Evolutionary conservation across 2,888 invertebrate genomes (phyloP).

Genomic region (Branchipolynoe longqiensis): DNA sequence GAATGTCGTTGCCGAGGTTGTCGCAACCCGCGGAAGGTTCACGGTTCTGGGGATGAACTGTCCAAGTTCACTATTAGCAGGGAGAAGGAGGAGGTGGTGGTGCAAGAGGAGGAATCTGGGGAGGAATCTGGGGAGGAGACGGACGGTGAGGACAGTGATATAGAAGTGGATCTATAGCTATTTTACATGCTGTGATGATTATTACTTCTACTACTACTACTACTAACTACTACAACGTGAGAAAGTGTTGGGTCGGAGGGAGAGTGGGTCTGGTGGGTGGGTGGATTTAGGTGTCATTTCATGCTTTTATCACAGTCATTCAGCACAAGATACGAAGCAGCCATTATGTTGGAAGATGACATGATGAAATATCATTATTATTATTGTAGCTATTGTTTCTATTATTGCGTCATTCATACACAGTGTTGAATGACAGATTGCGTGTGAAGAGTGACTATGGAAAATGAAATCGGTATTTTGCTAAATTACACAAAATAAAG

Average conservation of each 20-base stretch:
- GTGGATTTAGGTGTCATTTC: slow-evolving; percentile 20
- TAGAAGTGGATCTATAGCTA: slow-evolving; percentile 57
- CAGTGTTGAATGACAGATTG: too few relatives aligned
- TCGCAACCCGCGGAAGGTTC: slow-evolving; percentile 87
- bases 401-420: too few relatives aligned
- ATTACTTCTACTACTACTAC: too few relatives aligned
- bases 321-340: too few relatives aligned
- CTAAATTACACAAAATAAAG: too few relatives aligned
- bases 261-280: too few relatives aligned
- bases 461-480: too few relatives aligned
- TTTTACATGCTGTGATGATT: slow-evolving; percentile 44
- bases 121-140: background rate
- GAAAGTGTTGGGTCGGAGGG: background rate
- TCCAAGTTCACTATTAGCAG: background rate
- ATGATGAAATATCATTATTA: too few relatives aligned
- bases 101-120: background rate
- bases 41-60: background rate
- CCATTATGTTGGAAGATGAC: too few relatives aligned
- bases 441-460: too few relatives aligned
- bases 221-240: too few relatives aligned
- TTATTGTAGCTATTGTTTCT: too few relatives aligned
- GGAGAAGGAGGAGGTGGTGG: background rate
- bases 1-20: slow-evolving; percentile 96
- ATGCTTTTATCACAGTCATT: background rate
- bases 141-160: slow-evolving; percentile 58